Evolutionary conservation across 2,113 vertebrate genomes (phyloP), one percentile per base, ranked within the genome.

Genomic region (Ardeotis arabs): DNA sequence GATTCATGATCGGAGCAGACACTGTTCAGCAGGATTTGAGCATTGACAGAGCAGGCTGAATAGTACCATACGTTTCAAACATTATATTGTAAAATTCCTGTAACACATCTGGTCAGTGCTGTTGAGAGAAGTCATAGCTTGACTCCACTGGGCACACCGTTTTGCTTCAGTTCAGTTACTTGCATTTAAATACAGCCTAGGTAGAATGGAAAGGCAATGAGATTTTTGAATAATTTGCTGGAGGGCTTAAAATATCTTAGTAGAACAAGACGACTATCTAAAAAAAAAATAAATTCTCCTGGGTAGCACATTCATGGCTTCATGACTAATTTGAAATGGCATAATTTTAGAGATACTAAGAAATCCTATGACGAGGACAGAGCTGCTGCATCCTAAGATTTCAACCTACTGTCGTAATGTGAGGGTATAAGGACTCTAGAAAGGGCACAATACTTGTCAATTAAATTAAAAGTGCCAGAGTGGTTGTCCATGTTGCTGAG

Each of bases 161-260:
- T 96, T 96, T 92, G 84, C 94, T 62, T 95, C 84, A 92, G 86
- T 95, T 95, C 92, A 84, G 92, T 91, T 95, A 56, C 86, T 76
- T 87, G 89, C 39, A 95, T 93, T 95, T 82, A 94, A 96, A 96
- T 95, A 92, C 77, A 93, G 86, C 69, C 94, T 79, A 84, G 86
- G 74, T 90, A 96, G 94, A 93, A 81, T 44, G 92, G 94, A 92
- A 94, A 89, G 91, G 77, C 89, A 89, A 82, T 50, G 86, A 95
- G 69, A 87, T 93, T 96, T 90, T 87, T 93, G 66, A 96, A 96
- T 97, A 96, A 95, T 95, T 96, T 95, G 95, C 96, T 95, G 95
- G 86, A 97, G 96, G 96, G 96, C 95, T 97, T 92, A 96, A 97
- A 96, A 95, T 96, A 95, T 87, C 94, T 84, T 94, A 96, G 90